Evolutionary conservation across 2,888 invertebrate genomes (phyloP), one percentile per base, ranked within the genome.

Genomic region (Lepeophtheirus nordmannii): DNA sequence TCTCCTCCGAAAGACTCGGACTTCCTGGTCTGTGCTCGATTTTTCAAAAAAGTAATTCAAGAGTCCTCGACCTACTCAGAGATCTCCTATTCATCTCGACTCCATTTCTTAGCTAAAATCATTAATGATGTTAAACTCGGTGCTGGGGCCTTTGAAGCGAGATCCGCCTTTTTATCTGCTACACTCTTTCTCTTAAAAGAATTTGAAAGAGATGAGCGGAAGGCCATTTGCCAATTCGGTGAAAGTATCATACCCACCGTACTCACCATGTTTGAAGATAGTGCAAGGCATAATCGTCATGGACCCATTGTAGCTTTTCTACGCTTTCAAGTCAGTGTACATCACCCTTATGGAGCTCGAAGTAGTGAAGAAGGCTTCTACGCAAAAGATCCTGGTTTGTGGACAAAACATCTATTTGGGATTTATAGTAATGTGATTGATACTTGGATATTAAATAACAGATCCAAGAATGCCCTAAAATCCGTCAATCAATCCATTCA

Each of bases 201-300:
- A 79, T 73, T 82, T 20, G 79, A 78, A 39, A 73, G 75, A 11
- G 82, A 82, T 71, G 76, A 77, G 68, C 77, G 80, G 20, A 72
- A 78, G 61, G 74, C 77, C 3, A 72, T 81, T 68, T 81, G 82
- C 70, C 76, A 77, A 69, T 81, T 82, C 70, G 76, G 77, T 17
- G 82, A 82, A 73, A 75, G 70, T 65, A 73, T 78, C 41, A 71
- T 80, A 41, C 75, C 77, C 1, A 69, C 73, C 23, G 72, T 81
- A 59, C 74, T 81, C 65, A 75, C 76, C 69, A 75, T 76, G 68
- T 68, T 79, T 79, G 73, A 67, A 41, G 56, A 40, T 46, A 12
- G 30, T 17, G 17, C 60, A 11, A 9, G 38, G 17, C 68, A 76
- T 40, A 14, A 46, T n/a, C 53, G 53, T 17, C 53, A 46, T 46